These are phyloP conservation scores for Halcyon senegalensis DNA, from an alignment of 2,113 vertebrate genomes.

Conservation along the genomic window DNA sequence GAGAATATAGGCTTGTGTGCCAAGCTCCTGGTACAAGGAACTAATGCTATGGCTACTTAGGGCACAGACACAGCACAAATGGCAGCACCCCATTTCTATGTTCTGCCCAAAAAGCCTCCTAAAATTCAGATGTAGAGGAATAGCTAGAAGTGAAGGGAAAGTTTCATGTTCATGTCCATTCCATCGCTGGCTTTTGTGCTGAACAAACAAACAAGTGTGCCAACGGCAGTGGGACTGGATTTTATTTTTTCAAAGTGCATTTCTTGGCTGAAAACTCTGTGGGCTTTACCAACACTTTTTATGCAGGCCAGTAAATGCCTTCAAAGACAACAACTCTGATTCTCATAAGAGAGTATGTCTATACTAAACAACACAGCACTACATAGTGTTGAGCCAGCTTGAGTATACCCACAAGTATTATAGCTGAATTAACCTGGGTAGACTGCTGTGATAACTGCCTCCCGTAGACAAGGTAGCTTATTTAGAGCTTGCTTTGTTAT, in stretches of 20 bases:
- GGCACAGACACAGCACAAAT: not conserved
- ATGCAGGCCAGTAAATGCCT: not conserved
- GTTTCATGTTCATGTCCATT: not conserved
- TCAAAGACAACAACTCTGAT: not conserved
- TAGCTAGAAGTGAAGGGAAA: not conserved
- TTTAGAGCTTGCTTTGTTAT: constrained; percentile 62
- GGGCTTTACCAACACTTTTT: constrained; percentile 13
- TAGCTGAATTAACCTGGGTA: constrained; percentile 63
- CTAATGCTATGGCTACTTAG: not conserved
- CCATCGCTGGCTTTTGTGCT: not conserved
- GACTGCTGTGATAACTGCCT: constrained; percentile 59
- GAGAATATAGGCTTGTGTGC: not conserved
- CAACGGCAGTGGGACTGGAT: not conserved
- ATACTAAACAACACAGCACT: not conserved
- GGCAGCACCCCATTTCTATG: not conserved
- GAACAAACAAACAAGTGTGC: not conserved
- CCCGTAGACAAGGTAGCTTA: constrained; percentile 16
- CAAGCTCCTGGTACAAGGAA: not conserved
- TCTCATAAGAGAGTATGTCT: not conserved
- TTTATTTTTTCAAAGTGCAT: not conserved
- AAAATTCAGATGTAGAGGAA: not conserved
- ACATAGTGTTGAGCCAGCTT: not conserved
- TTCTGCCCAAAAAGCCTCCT: not conserved
- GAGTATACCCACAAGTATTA: constrained; percentile 21
- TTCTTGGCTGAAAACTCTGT: not conserved